phyloP scores from a whole-genome alignment of 2,797 vertebrate species.

The Sylvilagus floridanus region DNA sequence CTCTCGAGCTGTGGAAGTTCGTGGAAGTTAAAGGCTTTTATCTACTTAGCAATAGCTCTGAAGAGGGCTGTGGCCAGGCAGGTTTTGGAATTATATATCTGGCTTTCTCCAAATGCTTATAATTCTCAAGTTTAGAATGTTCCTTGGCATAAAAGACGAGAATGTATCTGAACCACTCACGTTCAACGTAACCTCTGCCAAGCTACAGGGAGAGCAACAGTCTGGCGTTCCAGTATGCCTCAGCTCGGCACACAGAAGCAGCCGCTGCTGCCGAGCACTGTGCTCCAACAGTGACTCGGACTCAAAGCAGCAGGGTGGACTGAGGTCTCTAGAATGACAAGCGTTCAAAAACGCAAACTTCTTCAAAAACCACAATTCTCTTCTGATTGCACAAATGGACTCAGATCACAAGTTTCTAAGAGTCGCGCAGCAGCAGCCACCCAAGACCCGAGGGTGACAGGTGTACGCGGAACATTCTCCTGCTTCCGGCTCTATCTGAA shows the following conservation, averaged over 20 bases:
- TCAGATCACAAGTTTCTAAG: too few species aligned
- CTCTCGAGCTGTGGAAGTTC: background rate
- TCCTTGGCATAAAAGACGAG: background rate
- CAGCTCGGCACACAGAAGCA: background rate
- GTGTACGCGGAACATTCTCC: background rate
- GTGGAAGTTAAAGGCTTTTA: background rate
- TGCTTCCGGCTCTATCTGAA: background rate
- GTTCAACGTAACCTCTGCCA: background rate
- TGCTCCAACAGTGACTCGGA: background rate
- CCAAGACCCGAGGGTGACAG: background rate
- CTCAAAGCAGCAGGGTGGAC: too few species aligned
- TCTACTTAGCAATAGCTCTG: background rate
- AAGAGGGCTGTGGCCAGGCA: accelerated
- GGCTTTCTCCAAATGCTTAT: background rate
- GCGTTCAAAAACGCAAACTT: constrained; percentile 18
- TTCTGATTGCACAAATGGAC: constrained; percentile 30
- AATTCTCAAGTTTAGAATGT: background rate
- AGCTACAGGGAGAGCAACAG: background rate
- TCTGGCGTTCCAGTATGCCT: background rate
- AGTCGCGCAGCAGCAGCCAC: too few species aligned
- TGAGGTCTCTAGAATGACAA: background rate
- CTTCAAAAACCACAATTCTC: constrained; percentile 2
- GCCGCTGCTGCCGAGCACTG: too few species aligned
- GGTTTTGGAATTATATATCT: background rate
- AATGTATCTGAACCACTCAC: background rate